phyloP scores from a whole-genome alignment of 2,113 vertebrate species.

The Gobiocypris rarus region DNA sequence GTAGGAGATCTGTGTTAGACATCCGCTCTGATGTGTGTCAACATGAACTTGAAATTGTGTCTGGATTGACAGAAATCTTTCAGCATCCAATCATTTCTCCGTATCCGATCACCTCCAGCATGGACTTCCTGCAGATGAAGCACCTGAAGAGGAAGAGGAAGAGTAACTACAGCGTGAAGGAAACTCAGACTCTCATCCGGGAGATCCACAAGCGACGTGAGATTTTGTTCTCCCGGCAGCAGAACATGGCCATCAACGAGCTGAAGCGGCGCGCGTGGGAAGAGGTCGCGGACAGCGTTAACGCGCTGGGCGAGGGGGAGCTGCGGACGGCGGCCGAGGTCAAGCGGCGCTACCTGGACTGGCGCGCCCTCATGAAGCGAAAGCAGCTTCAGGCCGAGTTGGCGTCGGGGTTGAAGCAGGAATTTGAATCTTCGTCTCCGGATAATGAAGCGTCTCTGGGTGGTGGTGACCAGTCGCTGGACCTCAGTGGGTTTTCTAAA shows the following conservation, averaged over 20 bases:
- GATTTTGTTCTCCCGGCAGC: constrained; percentile 91
- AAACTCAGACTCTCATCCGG: constrained; percentile 92
- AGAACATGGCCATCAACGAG: constrained; percentile 96
- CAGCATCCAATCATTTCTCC: neutral
- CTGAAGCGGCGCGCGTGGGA: constrained; percentile 95
- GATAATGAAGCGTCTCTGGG: constrained; percentile 86
- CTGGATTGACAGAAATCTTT: neutral
- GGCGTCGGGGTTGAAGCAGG: constrained; percentile 80
- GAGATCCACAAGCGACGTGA: constrained; percentile 92
- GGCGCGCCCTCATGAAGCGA: constrained; percentile 89
- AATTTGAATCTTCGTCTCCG: constrained; percentile 85
- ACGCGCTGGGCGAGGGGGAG: constrained; percentile 89
- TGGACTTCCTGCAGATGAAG: constrained; percentile 86
- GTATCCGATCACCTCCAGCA: constrained; percentile 51
- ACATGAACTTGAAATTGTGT: neutral
- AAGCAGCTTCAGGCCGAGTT: constrained; percentile 89
- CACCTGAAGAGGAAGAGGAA: constrained; percentile 93
- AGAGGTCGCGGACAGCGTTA: constrained; percentile 92
- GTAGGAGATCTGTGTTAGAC: neutral
- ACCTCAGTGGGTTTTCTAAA: constrained; percentile 83
- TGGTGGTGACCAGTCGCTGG: constrained; percentile 86
- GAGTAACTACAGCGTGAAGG: constrained; percentile 95
- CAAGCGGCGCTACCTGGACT: constrained; percentile 91
- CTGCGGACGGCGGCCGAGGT: constrained; percentile 90
- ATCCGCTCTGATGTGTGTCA: neutral